Conservation (phyloP, 2,797 vertebrate species). For the Morelia viridis region DNA sequence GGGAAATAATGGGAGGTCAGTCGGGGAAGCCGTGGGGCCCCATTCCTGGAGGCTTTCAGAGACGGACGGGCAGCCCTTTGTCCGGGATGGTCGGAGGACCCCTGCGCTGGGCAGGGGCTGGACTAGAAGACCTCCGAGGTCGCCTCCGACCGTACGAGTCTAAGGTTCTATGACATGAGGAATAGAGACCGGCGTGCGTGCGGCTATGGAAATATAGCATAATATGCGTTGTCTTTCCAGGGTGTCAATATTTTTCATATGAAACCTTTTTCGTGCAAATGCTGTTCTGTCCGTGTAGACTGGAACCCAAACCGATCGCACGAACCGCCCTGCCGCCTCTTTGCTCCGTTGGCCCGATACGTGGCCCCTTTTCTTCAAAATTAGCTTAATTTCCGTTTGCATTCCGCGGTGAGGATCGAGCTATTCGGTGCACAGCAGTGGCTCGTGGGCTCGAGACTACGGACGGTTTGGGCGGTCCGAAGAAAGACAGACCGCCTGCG, state of each 20-base stretch:
- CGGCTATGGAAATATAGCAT: rapidly evolving
- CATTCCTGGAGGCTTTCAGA: neutral
- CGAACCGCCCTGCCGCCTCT: neutral
- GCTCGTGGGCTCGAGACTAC: neutral
- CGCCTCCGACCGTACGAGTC: neutral
- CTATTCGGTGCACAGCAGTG: neutral
- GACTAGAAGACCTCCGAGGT: neutral
- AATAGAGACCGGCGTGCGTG: neutral
- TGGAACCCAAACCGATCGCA: neutral
- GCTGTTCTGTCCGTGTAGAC: neutral
- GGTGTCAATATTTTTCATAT: neutral
- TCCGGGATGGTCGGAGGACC: neutral
- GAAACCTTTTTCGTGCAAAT: neutral
- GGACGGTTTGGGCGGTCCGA: neutral
- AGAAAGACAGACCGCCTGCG: neutral
- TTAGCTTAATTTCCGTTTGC: neutral
- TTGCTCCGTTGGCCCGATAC: neutral
- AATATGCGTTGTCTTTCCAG: neutral
- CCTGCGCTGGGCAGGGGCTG: neutral
- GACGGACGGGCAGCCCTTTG: neutral
- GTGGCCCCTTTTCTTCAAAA: neutral
- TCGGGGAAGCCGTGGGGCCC: neutral
- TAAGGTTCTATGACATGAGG: neutral
- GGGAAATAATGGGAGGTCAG: neutral
- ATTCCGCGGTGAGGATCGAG: neutral